Conservation (phyloP, 2,888 invertebrate genomes). For the Ichneumon xanthorius region DNA sequence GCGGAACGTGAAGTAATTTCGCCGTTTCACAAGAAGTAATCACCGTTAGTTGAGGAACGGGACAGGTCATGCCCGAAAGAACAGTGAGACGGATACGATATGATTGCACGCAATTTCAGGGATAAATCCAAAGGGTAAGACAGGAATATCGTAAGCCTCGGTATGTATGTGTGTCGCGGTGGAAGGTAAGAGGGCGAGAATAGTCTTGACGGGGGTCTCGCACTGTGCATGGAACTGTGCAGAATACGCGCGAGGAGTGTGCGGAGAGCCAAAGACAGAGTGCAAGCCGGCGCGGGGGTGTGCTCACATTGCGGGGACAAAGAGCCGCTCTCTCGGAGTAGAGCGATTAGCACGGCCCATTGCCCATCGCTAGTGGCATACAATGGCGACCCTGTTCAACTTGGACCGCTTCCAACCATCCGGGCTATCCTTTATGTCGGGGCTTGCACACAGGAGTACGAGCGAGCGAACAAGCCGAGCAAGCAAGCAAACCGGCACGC, state of each 20-base stretch:
- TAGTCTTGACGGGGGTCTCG: slow-evolving; percentile 34
- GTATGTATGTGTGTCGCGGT: slow-evolving; percentile 48
- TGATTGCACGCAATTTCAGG: slow-evolving; percentile 79
- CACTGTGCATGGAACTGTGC: slow-evolving; percentile 9
- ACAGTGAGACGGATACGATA: slow-evolving; percentile 72
- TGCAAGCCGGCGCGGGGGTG: slow-evolving; percentile 34
- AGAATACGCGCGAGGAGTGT: slow-evolving; percentile 42
- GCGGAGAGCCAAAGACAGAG: slow-evolving; percentile 36
- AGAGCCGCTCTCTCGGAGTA: slow-evolving; percentile 71
- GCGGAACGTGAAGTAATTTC: slow-evolving; percentile 46
- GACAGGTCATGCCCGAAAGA: slow-evolving; percentile 44
- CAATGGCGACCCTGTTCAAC: slow-evolving; percentile 81
- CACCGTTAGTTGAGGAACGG: slow-evolving; percentile 13
- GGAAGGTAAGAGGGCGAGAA: slow-evolving; percentile 42
- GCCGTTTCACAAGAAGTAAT: slow-evolving; percentile 40
- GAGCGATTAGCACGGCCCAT: slow-evolving; percentile 83
- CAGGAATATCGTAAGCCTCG: slow-evolving; percentile 58
- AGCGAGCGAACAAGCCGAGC: slow-evolving; percentile 58
- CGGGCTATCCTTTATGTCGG: slow-evolving; percentile 77
- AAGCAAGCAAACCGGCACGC: slow-evolving; percentile 61
- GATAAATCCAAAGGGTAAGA: slow-evolving; percentile 57
- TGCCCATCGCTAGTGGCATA: slow-evolving; percentile 79
- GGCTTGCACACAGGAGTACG: slow-evolving; percentile 56
- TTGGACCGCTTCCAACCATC: slow-evolving; percentile 81
- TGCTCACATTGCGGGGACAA: slow-evolving; percentile 66